phyloP scores from a whole-genome alignment of 2,113 vertebrate species.

The Cyprinodon variegatus region DNA sequence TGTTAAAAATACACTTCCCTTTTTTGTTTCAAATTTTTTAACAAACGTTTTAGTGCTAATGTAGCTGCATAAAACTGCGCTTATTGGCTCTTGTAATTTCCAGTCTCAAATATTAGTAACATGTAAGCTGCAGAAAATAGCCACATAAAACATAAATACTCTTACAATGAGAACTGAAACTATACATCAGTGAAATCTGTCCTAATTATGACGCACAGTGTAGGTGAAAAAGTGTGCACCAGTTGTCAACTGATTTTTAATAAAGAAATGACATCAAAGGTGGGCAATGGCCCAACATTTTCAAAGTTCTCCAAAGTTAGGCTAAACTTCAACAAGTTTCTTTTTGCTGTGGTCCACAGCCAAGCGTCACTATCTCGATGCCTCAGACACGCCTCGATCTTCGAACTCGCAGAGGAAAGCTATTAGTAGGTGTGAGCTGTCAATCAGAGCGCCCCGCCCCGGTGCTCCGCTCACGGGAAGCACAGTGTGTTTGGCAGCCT shows the following conservation, averaged over 20 bases:
- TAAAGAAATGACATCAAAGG: background rate
- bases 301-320: background rate
- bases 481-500: slow-evolving; percentile 33
- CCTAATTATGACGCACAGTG: background rate
- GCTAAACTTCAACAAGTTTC: background rate
- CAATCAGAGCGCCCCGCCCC: slow-evolving; percentile 67
- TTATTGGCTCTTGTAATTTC: background rate
- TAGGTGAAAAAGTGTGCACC: background rate
- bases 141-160: background rate
- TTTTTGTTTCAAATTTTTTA: no score
- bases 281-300: background rate
- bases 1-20: no score
- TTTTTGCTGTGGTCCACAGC: background rate
- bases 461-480: slow-evolving; percentile 51
- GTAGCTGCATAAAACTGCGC: background rate
- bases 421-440: slow-evolving; percentile 61
- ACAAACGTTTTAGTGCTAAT: no score
- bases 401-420: slow-evolving; percentile 4
- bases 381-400: slow-evolving; percentile 31
- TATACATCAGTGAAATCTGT: background rate
- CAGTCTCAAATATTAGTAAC: background rate
- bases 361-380: background rate
- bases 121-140: background rate
- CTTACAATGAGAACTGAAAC: slow-evolving; percentile 1
- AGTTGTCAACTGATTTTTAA: background rate